Percentiles rank a stretch among this genome's conserved stretches.
These are phyloP conservation scores for Tachycineta bicolor DNA, from an alignment of 2,113 vertebrate species.

Conservation along the genomic window DNA sequence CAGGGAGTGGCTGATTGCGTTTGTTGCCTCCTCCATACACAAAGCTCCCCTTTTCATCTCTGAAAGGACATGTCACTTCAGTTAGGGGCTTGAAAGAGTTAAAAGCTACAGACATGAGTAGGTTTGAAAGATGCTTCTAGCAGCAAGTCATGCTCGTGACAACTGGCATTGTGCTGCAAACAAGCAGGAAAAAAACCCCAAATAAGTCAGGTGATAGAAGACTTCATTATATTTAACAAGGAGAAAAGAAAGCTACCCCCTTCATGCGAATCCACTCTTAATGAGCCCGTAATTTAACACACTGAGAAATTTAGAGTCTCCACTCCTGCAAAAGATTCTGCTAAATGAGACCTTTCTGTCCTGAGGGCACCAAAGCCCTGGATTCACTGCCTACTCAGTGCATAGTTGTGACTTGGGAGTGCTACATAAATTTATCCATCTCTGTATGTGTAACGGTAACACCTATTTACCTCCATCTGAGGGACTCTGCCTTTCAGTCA, in stretches of 20 bases:
- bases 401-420: background rate
- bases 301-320: background rate
- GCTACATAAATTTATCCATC: background rate
- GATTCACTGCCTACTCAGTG: background rate
- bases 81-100: background rate
- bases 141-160: background rate
- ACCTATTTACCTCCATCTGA: background rate
- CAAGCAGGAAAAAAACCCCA: background rate
- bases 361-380: background rate
- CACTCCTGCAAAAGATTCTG: background rate
- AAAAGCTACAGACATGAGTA: background rate
- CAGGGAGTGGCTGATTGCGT: conserved; percentile 17
- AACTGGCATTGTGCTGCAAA: background rate
- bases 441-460: background rate
- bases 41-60: conserved; percentile 76
- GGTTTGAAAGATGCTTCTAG: background rate
- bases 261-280: background rate
- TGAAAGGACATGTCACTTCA: conserved; percentile 56
- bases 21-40: conserved; percentile 71
- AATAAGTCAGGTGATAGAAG: background rate
- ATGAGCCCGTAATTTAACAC: background rate
- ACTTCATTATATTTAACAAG: background rate
- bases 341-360: background rate
- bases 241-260: background rate
- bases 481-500: background rate